Conservation (phyloP, 2,888 invertebrate species). For the Strigamia crassipes region DNA sequence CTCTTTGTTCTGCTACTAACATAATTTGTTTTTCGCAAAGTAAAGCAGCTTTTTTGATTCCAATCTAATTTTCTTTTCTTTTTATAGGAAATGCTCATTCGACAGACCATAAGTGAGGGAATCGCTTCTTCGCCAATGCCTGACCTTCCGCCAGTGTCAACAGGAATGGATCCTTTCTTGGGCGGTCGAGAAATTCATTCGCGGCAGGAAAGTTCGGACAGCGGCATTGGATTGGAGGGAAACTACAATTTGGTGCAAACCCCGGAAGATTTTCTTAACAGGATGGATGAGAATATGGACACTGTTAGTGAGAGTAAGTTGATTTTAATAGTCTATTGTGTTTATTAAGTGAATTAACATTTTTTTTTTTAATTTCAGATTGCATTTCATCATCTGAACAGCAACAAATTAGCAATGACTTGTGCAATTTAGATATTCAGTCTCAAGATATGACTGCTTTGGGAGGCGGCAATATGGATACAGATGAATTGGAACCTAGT, state of each 20-base stretch:
- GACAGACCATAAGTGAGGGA: constrained; percentile 10
- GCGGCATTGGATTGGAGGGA: constrained; percentile 78
- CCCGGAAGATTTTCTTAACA: constrained; percentile 87
- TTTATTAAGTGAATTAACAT: not conserved
- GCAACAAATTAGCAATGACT: constrained; percentile 23
- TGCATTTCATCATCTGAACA: constrained; percentile 27
- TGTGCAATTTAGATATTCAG: constrained; percentile 43
- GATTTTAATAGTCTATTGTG: not conserved
- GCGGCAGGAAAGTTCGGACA: constrained; percentile 92
- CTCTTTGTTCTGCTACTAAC: no score
- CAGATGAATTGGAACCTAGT: constrained; percentile 87
- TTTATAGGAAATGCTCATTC: constrained; percentile 18
- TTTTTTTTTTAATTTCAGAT: not conserved
- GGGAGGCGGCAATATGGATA: constrained; percentile 69
- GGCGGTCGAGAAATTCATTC: constrained; percentile 66
- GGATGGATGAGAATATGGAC: constrained; percentile 90
- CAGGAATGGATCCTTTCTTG: not conserved
- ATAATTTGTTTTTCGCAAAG: no score
- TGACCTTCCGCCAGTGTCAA: not conserved
- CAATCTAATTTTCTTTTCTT: not conserved
- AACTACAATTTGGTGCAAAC: constrained; percentile 89
- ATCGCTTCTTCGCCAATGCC: not conserved
- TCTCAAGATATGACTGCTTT: constrained; percentile 33
- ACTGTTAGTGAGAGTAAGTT: constrained; percentile 69
- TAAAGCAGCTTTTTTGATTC: not conserved